Conservation (phyloP, 2,888 invertebrate genomes). For the Xestobium rufovillosum region DNA sequence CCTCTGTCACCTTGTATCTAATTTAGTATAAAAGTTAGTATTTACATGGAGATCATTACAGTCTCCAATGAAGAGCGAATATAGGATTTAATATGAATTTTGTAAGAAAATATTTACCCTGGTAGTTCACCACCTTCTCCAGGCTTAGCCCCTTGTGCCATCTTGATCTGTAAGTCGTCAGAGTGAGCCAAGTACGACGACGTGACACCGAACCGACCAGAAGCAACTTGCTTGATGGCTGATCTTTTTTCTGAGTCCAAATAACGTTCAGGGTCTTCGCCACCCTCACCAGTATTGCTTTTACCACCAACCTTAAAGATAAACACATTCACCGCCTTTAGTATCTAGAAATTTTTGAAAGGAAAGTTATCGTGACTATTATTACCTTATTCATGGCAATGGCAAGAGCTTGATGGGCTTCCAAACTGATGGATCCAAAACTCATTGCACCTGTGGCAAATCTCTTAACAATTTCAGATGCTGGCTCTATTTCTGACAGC, state of each 20-base stretch:
- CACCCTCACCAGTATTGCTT: constrained; percentile 99
- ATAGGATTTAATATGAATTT: neutral
- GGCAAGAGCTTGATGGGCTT: constrained; percentile 92
- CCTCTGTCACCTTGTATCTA: constrained; percentile 77
- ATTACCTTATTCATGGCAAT: constrained; percentile 85
- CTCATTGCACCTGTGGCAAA: constrained; percentile 70
- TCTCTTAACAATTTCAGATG: constrained; percentile 89
- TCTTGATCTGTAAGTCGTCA: constrained; percentile 98
- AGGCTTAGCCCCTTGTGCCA: constrained; percentile 98
- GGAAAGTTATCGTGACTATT: neutral
- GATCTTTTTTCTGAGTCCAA: constrained; percentile 71
- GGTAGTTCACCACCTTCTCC: constrained; percentile 98
- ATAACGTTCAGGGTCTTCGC: constrained; percentile 75
- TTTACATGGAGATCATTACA: neutral
- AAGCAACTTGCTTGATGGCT: constrained; percentile 98
- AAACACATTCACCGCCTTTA: neutral
- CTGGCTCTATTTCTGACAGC: constrained; percentile 84
- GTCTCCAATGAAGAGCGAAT: constrained; percentile 4
- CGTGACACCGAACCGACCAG: constrained; percentile 97
- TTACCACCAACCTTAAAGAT: constrained; percentile 70
- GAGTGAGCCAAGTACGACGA: constrained; percentile 95
- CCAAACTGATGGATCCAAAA: constrained; percentile 78
- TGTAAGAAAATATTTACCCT: constrained; percentile 43
- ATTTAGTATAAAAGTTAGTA: constrained; percentile 1
- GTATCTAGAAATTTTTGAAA: neutral